Base-by-base conservation (phyloP, 2,797 vertebrate genomes). In the Aphelocoma californica region DNA sequence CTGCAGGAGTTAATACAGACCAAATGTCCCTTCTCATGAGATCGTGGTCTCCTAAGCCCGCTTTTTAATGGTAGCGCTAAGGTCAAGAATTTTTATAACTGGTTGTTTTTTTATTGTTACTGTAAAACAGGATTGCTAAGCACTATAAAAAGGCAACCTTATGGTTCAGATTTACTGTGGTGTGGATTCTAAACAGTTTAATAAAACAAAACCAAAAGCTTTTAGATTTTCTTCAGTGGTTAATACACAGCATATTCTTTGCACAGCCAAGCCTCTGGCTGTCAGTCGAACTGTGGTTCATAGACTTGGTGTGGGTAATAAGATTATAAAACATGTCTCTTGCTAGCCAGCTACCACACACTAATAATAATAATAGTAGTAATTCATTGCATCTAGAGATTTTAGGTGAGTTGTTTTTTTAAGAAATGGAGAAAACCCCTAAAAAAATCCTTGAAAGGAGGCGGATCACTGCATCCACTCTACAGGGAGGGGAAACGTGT, bases 251-350 rank as follows among this genome's bases (percentile, higher is more conserved):
- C 86, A 66, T 44, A 31, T 96, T 91, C 89, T 95, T 89, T 57
- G 31, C 89, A 79, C 75, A 95, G 80, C 88, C 75, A 86, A 73
- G 65, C 38, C 47, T 87, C 79, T 56, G 10, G 69, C 85, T 88
- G 77, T 92, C 4, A 67, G 92, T 97, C 1, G 7, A 58, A 70
- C 79, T 82, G 67, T 86, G 92, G 91, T 96, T 97, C 88, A 53
- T 82, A 95, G 97, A 57, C 79, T 93, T 95, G 89, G 92, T 94
- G 60, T 85, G 60, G 82, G 73, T 97, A 96, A 96, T 97, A 97
- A 97, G 96, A 97, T 96, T 97, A 97, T 96, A 97, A 97, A 98
- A 90, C 96, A 95, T 96, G 91, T 93, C 94, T 97, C 91, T 96
- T 95, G 94, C 96, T 97, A 96, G 93, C 94, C 81, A 91, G 88